Evolutionary conservation across 2,113 vertebrate species (phyloP).

Genomic region (Cephalopterus ornatus): DNA sequence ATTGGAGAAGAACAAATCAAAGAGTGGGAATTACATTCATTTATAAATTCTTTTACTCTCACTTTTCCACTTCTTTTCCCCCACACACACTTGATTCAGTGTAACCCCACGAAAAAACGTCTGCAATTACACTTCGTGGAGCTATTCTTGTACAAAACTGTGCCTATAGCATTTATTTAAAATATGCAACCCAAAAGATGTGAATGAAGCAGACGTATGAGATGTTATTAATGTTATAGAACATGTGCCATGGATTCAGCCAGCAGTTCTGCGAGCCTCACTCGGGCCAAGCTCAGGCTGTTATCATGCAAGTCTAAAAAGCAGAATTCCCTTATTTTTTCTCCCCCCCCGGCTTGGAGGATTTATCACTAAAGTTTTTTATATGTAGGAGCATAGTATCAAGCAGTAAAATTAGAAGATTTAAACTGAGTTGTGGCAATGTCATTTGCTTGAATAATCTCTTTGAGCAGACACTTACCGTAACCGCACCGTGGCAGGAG

Average conservation of each 20-base stretch:
- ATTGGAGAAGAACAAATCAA: neutral
- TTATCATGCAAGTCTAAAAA: neutral
- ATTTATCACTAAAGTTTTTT: neutral
- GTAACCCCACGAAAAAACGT: neutral
- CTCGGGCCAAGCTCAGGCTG: neutral
- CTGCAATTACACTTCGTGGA: fast-evolving
- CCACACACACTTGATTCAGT: fast-evolving
- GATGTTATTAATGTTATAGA: neutral
- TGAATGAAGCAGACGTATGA: neutral
- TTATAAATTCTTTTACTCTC: neutral
- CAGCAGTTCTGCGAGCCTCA: neutral
- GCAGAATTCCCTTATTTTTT: neutral
- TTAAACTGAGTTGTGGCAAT: neutral
- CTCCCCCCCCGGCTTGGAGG: neutral
- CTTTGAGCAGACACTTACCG: neutral
- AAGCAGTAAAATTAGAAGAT: neutral
- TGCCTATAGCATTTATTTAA: neutral
- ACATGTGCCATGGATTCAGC: neutral
- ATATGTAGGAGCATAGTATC: neutral
- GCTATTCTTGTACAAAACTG: neutral
- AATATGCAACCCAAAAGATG: neutral
- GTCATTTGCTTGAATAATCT: neutral
- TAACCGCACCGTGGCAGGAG: neutral
- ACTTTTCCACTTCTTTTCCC: neutral
- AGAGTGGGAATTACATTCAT: neutral